Evolutionary conservation across 1,140 invertebrate genomes (phyloP), one percentile per base, ranked within the genome.

Genomic region (Sipha flava): DNA sequence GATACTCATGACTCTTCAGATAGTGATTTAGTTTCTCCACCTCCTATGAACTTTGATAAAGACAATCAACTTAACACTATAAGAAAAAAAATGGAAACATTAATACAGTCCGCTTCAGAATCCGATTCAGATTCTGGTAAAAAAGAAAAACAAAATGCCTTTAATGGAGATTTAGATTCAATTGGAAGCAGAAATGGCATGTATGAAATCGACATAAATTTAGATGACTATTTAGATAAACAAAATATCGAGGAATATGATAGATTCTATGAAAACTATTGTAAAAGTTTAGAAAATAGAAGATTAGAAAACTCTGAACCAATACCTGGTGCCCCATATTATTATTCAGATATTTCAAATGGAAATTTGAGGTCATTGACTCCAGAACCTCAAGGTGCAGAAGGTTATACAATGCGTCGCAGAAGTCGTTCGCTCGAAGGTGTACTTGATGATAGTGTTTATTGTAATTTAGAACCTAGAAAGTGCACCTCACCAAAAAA

Each of bases 1-100:
- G 91, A 92, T 82, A 87, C 90, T 79, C 91, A 91, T 80, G 92
- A 94, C 83, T 94, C 92, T 80, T 94, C 92, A 10, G 93, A 94
- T 82, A 93, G 91, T 83, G 93, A 95, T 83, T 86, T 93, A 43
- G 88, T 93, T 12, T 91, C 92, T 1, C 92, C 93, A 7, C 93
- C 93, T n/a, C 92, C 93, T 0, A 91, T 95, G 85, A 86, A 21
- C 62, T 83, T 0, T 82, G 83, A 0, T 81, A 84, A 79, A 23
- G 45, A 47, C 26, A 77, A 77, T 64, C 70, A 82, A 59, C 34
- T 82, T 10, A 80, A 81, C 75, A 80, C 80, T 21, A 80, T 82
- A 14, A 80, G 81, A 18, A 77, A 82, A 45, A 70, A 80, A 64
- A 82, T 82, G 81, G 82, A 82, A 80, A 47, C 79, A 16, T 70